Conservation (phyloP, 2,888 invertebrate genomes). For the Ariolimax columbianus region DNA sequence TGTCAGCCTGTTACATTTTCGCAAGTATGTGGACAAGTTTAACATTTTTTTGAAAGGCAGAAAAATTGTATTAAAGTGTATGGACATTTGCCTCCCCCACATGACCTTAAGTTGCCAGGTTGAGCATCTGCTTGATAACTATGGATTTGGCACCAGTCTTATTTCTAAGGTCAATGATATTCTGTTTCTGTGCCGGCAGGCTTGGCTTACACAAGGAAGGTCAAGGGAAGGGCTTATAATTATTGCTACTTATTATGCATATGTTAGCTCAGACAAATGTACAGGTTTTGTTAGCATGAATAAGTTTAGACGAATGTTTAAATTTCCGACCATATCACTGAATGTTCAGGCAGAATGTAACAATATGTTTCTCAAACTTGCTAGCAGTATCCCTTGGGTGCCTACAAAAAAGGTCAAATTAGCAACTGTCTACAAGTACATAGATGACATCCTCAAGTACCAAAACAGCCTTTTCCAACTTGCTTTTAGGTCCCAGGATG, state of each 20-base stretch:
- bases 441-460: constrained; percentile 35
- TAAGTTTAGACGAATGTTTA: constrained; percentile 22
- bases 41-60: not conserved
- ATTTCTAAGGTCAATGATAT: constrained; percentile 25
- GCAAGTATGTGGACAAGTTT: constrained; percentile 5
- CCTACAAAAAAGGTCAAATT: not conserved
- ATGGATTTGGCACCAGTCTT: not conserved
- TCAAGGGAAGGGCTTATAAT: constrained; percentile 28
- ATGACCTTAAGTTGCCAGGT: constrained; percentile 7
- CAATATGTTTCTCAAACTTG: constrained; percentile 30
- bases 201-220: constrained; percentile 39
- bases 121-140: not conserved
- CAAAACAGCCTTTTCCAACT: constrained; percentile 37
- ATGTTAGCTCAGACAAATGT: not conserved
- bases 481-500: constrained; percentile 17
- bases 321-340: constrained; percentile 5
- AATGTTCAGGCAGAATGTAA: constrained; percentile 5
- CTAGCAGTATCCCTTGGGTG: constrained; percentile 36
- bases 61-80: constrained; percentile 6
- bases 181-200: constrained; percentile 31
- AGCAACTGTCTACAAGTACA: constrained; percentile 13
- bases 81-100: constrained; percentile 9
- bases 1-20: constrained; percentile 20
- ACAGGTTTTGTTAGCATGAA: not conserved
- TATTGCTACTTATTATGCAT: constrained; percentile 38